Evolutionary conservation across 2,797 vertebrate species (phyloP), one percentile per base, ranked within the genome.

Genomic region (Liparis tanakae): DNA sequence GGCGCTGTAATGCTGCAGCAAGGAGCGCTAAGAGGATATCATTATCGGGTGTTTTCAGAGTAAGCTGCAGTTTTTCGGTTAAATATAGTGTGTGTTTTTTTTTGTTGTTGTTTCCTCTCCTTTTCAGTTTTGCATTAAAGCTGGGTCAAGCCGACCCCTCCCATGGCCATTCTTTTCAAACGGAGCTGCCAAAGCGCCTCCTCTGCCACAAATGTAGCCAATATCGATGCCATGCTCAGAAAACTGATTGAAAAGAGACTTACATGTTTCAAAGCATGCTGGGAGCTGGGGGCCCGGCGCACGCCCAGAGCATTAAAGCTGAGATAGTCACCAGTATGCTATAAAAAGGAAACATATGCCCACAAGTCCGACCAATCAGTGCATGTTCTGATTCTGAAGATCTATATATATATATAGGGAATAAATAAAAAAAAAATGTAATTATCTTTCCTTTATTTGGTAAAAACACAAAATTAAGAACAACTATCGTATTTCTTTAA

Each of bases 191-290:
- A 94, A 93, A 92, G 91, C 90, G 87, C 90, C 91, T 92, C 92
- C 89, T 94, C 92, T 92, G 92, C 90, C 91, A 91, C 89, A 75
- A 87, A 91, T 87, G 88, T 78, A 85, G 92, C 93, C 93, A 94
- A 92, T 94, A 94, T 94, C 92, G 89, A 94, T 91, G 91, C 92
- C 88, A 93, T 91, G 93, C 90, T 92, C 85, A 80, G 90, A 68
- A 94, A 94, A 93, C 89, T 92, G 93, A 93, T 93, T 93, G 93
- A 95, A 94, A 94, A 92, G 92, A 92, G 94, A 94, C 94, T 95
- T 94, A 92, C 92, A 94, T 88, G 93, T 94, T 94, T 95, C 93
- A 95, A 95, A 94, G 94, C 93, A 93, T 93, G 90, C 91, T 92
- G 94, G 94, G 93, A 95, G 88, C 91, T 91, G 87, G 92, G 92